Evolutionary conservation across 1,140 invertebrate species (phyloP).

Genomic region (Bombus cullumanus): DNA sequence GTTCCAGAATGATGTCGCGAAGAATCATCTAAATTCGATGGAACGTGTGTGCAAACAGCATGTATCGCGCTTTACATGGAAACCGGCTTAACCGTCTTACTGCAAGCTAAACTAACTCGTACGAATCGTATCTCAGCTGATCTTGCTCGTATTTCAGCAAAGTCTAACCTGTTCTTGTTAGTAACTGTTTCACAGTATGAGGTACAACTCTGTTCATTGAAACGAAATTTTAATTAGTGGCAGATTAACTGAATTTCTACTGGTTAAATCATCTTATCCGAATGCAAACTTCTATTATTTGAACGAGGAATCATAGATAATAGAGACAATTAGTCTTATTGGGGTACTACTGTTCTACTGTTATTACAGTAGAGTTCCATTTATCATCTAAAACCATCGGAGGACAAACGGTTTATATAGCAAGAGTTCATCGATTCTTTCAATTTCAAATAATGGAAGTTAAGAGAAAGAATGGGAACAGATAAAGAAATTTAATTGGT

Average conservation of each 20-base stretch:
- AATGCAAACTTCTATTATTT: background rate
- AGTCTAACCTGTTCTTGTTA: background rate
- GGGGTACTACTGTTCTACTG: background rate
- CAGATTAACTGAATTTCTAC: background rate
- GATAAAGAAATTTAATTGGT: too few relatives aligned
- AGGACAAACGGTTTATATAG: background rate
- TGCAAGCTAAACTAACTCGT: background rate
- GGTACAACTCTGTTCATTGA: background rate
- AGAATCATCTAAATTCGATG: background rate
- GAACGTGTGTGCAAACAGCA: background rate
- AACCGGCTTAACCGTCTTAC: background rate
- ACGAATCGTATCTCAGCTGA: background rate
- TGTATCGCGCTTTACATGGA: slow-evolving; percentile 9
- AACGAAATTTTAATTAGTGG: background rate
- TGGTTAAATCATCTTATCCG: background rate
- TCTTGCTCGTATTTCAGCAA: background rate
- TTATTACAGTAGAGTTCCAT: background rate
- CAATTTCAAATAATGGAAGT: too few relatives aligned
- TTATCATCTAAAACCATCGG: background rate
- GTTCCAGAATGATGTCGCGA: slow-evolving; percentile 17
- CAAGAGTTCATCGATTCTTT: too few relatives aligned
- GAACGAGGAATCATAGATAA: background rate
- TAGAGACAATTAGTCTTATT: background rate
- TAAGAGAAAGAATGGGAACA: too few relatives aligned
- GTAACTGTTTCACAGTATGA: background rate